Conservation (phyloP, 2,797 vertebrate genomes). For the Simalia tracyae region DNA sequence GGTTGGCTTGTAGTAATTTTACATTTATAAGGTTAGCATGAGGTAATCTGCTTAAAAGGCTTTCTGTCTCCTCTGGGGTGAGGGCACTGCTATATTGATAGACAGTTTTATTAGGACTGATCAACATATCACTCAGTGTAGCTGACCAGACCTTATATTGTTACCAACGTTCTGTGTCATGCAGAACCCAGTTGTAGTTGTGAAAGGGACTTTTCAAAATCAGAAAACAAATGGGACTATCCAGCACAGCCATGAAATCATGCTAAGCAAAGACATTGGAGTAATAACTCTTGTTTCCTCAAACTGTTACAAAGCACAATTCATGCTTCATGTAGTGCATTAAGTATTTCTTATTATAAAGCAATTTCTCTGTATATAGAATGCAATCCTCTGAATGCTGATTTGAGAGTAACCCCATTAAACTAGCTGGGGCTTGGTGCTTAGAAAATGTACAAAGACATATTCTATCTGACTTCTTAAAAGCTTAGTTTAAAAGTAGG, state of each 20-base stretch:
- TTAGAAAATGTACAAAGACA: neutral
- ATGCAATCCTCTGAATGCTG: neutral
- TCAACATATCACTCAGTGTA: neutral
- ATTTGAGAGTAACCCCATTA: neutral
- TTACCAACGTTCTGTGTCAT: neutral
- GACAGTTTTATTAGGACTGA: neutral
- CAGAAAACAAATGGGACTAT: conserved; percentile 22
- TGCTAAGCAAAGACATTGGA: conserved; percentile 24
- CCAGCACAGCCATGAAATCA: conserved; percentile 24
- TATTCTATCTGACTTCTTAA: conserved; percentile 9
- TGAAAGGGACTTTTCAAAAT: neutral
- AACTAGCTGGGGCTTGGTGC: neutral
- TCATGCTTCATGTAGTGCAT: neutral
- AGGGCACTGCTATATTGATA: neutral
- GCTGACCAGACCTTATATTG: neutral
- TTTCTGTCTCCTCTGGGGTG: neutral
- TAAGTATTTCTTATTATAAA: conserved; percentile 21
- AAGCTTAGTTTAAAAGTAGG: conserved; percentile 23
- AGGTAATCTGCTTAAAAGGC: neutral
- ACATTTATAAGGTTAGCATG: neutral
- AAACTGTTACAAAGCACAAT: conserved; percentile 21
- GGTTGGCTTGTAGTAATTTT: neutral
- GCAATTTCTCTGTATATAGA: neutral
- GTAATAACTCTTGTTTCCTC: conserved; percentile 51
- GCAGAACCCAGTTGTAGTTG: neutral